Conservation (phyloP, 2,888 invertebrate genomes). For the Synanthedon vespiformis region DNA sequence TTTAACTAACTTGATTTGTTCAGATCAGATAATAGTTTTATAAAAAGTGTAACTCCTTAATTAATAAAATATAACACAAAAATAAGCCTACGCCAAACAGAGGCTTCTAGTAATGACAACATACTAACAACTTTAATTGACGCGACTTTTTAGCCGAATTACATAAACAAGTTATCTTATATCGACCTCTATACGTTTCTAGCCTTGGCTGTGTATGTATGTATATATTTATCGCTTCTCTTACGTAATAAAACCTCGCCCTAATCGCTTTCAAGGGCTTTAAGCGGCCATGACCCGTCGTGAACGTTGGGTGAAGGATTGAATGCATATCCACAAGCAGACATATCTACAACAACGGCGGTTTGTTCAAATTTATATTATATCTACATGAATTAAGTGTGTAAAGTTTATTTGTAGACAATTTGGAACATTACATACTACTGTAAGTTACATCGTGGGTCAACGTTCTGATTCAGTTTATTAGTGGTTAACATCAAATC, state of each 20-base stretch:
- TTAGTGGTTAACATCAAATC: background rate
- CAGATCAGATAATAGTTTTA: too few relatives aligned
- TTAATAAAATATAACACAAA: too few relatives aligned
- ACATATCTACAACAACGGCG: conserved; percentile 18
- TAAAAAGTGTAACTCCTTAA: too few relatives aligned
- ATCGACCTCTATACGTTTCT: too few relatives aligned
- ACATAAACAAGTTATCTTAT: too few relatives aligned
- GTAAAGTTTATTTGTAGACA: background rate
- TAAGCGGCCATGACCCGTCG: conserved; percentile 66
- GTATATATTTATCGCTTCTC: conserved; percentile 23
- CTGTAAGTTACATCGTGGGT: background rate
- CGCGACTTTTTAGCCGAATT: too few relatives aligned
- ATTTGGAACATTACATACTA: background rate
- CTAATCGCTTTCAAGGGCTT: conserved; percentile 65
- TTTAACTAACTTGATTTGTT: too few relatives aligned
- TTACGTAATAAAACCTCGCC: conserved; percentile 40
- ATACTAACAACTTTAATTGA: too few relatives aligned
- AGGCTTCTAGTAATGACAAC: too few relatives aligned
- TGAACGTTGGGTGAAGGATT: conserved; percentile 36
- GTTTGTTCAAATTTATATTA: conserved; percentile 24
- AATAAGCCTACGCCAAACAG: too few relatives aligned
- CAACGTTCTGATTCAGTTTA: background rate
- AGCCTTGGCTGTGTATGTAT: background rate
- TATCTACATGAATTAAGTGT: too few relatives aligned
- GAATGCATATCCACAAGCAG: conserved; percentile 30